These are phyloP conservation scores for Cacajao melanocephalus DNA, from an alignment of 2,797 vertebrate genomes.

Conservation along the genomic window DNA sequence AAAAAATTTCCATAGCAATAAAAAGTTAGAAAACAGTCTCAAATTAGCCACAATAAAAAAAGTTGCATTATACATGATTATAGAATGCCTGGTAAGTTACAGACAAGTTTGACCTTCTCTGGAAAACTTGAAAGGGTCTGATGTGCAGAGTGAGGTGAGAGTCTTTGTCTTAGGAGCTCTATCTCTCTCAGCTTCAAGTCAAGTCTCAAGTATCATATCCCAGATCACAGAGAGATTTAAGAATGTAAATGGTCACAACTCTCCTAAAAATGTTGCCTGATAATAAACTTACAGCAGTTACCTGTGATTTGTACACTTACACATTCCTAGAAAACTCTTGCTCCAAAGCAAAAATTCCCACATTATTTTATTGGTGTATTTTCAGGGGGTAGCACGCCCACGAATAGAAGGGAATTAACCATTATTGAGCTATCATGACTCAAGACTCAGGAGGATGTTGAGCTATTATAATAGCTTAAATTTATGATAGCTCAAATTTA, in stretches of 20 bases:
- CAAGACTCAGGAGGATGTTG: background rate
- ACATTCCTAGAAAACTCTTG: background rate
- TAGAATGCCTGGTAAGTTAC: background rate
- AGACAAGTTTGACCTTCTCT: background rate
- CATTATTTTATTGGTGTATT: background rate
- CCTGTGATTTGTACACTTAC: background rate
- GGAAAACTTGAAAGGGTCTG: background rate
- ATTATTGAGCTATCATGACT: background rate
- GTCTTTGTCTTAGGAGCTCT: background rate
- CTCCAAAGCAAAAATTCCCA: background rate
- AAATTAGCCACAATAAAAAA: background rate
- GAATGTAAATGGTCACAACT: background rate
- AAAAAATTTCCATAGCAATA: background rate
- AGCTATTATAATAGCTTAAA: background rate
- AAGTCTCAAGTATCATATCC: background rate
- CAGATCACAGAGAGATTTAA: background rate
- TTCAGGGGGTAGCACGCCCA: background rate
- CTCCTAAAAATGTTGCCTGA: background rate
- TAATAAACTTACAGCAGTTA: background rate
- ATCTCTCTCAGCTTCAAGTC: background rate
- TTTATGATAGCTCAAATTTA: no score
- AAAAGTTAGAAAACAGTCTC: constrained; percentile 1
- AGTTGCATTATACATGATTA: background rate
- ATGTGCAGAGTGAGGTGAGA: background rate
- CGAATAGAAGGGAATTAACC: background rate